phyloP scores from a whole-genome alignment of 2,888 invertebrate genomes.

The Dryadula phaetusa region DNA sequence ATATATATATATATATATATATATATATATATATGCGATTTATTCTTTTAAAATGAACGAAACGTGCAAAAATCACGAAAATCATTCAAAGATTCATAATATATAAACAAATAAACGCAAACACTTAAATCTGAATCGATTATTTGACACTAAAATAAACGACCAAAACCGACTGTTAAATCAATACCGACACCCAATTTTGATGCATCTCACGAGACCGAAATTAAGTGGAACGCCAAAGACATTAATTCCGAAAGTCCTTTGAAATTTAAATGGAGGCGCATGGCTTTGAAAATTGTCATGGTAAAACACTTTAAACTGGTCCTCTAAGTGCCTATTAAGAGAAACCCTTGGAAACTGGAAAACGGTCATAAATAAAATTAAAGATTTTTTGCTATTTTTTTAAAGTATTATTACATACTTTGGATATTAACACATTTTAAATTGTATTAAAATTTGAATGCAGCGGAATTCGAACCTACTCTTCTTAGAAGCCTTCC shows the following conservation, averaged over 20 bases:
- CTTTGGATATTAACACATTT: no score
- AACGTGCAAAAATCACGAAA: no score
- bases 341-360: conserved; percentile 25
- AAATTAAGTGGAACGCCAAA: conserved; percentile 33
- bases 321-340: conserved; percentile 37
- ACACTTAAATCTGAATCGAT: neutral
- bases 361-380: neutral
- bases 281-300: conserved; percentile 33
- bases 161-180: neutral
- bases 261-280: conserved; percentile 36
- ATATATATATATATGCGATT: no score
- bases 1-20: no score
- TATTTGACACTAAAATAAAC: neutral
- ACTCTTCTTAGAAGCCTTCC: no score
- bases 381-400: conserved; percentile 1
- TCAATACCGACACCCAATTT: conserved; percentile 18
- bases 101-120: neutral
- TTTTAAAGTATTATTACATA: no score
- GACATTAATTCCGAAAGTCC: conserved; percentile 36
- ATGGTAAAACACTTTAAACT: conserved; percentile 37
- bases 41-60: no score
- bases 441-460: no score
- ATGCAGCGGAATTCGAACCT: no score
- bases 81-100: no score
- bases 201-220: conserved; percentile 30